A percentile compares a stretch with the other conserved stretches of the same genome.
phyloP scores from a whole-genome alignment of 2,113 vertebrate genomes.

The Oostethus manadensis region DNA sequence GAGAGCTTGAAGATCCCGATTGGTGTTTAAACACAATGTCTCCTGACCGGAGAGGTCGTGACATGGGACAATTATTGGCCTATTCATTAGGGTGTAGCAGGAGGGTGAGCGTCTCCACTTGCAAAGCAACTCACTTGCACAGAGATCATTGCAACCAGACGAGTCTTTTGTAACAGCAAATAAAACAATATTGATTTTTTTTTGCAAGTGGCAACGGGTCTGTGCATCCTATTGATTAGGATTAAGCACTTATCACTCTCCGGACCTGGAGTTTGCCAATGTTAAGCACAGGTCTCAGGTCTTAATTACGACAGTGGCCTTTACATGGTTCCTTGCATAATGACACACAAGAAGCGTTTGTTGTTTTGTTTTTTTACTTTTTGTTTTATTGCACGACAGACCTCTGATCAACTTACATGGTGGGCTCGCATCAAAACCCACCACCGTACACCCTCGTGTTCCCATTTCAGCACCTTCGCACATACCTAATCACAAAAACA shows the following conservation, averaged over 20 bases:
- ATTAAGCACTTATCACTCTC: constrained; percentile 76
- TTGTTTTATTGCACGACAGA: constrained; percentile 10
- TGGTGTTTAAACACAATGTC: constrained; percentile 10
- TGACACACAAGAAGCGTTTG: constrained; percentile 60
- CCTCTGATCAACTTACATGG: constrained; percentile 3
- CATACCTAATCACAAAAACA: too few relatives aligned
- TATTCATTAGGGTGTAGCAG: constrained; percentile 48
- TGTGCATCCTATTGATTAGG: constrained; percentile 75
- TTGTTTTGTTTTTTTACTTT: background rate
- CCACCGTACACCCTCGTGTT: too few relatives aligned
- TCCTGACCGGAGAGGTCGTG: constrained; percentile 26
- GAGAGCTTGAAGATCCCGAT: constrained; percentile 1
- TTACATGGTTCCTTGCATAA: constrained; percentile 57
- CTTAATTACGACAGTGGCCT: constrained; percentile 70
- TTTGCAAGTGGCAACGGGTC: constrained; percentile 63
- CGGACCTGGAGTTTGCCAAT: constrained; percentile 65
- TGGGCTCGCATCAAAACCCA: background rate
- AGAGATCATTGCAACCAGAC: constrained; percentile 73
- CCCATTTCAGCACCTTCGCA: too few relatives aligned
- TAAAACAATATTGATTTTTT: constrained; percentile 77
- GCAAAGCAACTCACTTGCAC: constrained; percentile 65
- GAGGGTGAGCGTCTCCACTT: constrained; percentile 47
- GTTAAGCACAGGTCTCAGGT: constrained; percentile 66
- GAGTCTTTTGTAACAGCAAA: constrained; percentile 76
- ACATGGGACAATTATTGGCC: constrained; percentile 43